These are phyloP conservation scores for Huso huso DNA, from an alignment of 2,797 vertebrate species.

Conservation along the genomic window DNA sequence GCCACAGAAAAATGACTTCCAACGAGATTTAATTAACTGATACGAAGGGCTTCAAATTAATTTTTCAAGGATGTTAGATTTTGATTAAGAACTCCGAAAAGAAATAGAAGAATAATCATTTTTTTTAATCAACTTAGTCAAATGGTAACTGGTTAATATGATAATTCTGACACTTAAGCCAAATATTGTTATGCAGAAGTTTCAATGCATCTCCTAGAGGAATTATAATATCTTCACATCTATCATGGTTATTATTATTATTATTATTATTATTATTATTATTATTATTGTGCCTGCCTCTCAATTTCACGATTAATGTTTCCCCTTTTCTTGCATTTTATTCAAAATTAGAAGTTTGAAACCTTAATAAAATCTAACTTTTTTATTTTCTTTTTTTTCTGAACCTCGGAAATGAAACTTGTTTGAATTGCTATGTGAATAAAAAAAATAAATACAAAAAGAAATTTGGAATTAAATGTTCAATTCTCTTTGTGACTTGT, in stretches of 20 bases:
- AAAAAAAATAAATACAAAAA: slow-evolving; percentile 18
- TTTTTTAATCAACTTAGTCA: slow-evolving; percentile 77
- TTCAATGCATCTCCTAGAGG: slow-evolving; percentile 70
- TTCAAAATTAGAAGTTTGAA: slow-evolving; percentile 54
- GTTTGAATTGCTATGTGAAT: slow-evolving; percentile 37
- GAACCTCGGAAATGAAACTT: slow-evolving; percentile 47
- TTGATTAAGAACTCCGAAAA: slow-evolving; percentile 96
- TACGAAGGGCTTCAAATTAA: slow-evolving; percentile 99
- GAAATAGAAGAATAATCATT: slow-evolving; percentile 80
- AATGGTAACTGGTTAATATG: slow-evolving; percentile 80
- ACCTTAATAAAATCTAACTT: slow-evolving; percentile 57
- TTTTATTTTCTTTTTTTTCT: slow-evolving; percentile 12
- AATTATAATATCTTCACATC: slow-evolving; percentile 76
- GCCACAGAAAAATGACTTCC: slow-evolving; percentile 81
- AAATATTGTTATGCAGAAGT: slow-evolving; percentile 69
- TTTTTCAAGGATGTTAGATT: slow-evolving; percentile 99
- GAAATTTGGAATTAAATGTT: slow-evolving; percentile 22
- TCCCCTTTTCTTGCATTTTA: slow-evolving; percentile 39
- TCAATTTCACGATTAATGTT: slow-evolving; percentile 58
- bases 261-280: slow-evolving; percentile 18
- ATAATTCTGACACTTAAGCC: slow-evolving; percentile 76
- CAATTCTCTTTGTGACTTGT: slow-evolving; percentile 38
- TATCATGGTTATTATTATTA: slow-evolving; percentile 54
- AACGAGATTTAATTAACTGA: slow-evolving; percentile 99
- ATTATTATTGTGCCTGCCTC: slow-evolving; percentile 66